Evolutionary conservation across 2,113 vertebrate genomes (phyloP).

Genomic region (Zingel zingel): DNA sequence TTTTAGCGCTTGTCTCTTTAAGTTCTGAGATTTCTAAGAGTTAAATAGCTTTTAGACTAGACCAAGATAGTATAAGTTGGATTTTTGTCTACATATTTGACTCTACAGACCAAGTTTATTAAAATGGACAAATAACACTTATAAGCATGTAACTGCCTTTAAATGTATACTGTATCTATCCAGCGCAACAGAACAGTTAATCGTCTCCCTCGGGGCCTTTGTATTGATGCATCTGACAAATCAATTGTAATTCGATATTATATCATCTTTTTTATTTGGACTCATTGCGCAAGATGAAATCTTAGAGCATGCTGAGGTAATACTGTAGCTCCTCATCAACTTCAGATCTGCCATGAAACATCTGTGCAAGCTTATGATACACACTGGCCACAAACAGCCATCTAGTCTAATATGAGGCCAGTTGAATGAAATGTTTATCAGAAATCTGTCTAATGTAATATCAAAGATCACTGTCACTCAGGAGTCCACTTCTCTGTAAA

Average conservation of each 20-base stretch:
- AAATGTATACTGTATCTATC: background rate
- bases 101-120: background rate
- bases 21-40: background rate
- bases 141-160: background rate
- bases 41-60: background rate
- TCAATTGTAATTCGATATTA: constrained; percentile 15
- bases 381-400: background rate
- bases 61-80: background rate
- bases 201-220: background rate
- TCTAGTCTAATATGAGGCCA: background rate
- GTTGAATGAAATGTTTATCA: constrained; percentile 8
- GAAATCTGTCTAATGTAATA: constrained; percentile 11
- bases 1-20: too few species aligned
- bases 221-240: background rate
- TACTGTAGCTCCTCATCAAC: background rate
- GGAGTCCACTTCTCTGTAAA: background rate
- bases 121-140: background rate
- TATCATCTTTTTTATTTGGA: constrained; percentile 19
- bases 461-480: background rate
- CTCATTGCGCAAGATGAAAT: constrained; percentile 5
- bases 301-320: background rate
- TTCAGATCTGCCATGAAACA: constrained; percentile 1
- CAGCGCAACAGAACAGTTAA: background rate
- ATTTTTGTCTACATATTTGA: background rate
- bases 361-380: background rate